Percentiles rank a stretch among this genome's conserved stretches.
phyloP scores from a whole-genome alignment of 2,888 invertebrate genomes.

The Stenichneumon culpator region DNA sequence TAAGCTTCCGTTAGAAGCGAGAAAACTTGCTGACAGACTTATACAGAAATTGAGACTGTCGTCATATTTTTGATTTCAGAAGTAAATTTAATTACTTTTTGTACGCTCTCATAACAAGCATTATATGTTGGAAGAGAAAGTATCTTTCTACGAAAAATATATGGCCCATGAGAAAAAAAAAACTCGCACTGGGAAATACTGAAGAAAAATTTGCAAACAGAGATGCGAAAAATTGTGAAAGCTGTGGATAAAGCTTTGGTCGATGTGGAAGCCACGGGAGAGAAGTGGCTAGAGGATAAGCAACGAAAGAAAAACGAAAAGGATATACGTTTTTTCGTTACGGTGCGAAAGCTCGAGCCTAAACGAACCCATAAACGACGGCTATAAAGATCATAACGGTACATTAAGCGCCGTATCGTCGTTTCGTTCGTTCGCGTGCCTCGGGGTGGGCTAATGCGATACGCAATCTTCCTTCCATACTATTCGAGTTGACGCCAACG shows the following conservation, averaged over 20 bases:
- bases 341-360: conserved; percentile 80
- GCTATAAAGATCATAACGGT: conserved; percentile 83
- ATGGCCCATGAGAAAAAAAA: not conserved
- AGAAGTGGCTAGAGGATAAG: not conserved
- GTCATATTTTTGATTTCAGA: not conserved
- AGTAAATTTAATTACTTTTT: no score
- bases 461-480: conserved; percentile 45
- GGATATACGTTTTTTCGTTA: conserved; percentile 62
- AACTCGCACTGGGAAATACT: not conserved
- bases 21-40: conserved; percentile 28
- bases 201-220: not conserved
- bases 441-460: conserved; percentile 28
- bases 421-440: conserved; percentile 68
- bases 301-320: not conserved
- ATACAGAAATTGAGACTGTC: not conserved
- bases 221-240: not conserved
- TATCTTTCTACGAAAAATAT: not conserved
- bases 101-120: no score
- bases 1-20: conserved; percentile 77
- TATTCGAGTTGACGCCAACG: conserved; percentile 25
- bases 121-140: not conserved
- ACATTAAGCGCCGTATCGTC: conserved; percentile 81
- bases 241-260: not conserved
- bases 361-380: conserved; percentile 80
- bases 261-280: not conserved